Percentiles rank a stretch among this genome's conserved stretches.
These are phyloP conservation scores for Poicephalus gulielmi DNA, from an alignment of 2,113 vertebrate genomes.

Conservation along the genomic window DNA sequence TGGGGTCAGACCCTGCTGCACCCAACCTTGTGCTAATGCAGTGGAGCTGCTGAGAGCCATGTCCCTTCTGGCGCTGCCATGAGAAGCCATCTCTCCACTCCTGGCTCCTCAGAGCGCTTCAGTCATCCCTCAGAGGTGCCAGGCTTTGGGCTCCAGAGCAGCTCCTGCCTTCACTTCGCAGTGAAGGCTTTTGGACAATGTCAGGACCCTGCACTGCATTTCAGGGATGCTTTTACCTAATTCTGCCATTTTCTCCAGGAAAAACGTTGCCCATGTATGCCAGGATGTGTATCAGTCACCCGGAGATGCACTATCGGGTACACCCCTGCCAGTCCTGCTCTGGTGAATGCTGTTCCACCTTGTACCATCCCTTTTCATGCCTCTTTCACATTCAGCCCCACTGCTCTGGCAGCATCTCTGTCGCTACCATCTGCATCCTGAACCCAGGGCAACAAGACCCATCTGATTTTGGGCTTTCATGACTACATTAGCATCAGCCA, in stretches of 20 bases:
- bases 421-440: fast-evolving
- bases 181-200: too few relatives aligned
- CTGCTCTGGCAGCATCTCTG: background rate
- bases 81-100: background rate
- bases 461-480: background rate
- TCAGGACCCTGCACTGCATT: background rate
- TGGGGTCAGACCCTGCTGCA: background rate
- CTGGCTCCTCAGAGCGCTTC: background rate
- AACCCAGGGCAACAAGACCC: background rate
- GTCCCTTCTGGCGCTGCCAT: background rate
- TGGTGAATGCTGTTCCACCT: fast-evolving
- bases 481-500: fast-evolving
- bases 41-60: background rate
- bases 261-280: background rate
- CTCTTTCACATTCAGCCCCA: background rate
- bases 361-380: background rate
- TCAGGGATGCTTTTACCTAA: background rate
- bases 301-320: fast-evolving
- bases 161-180: background rate
- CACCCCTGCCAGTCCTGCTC: background rate
- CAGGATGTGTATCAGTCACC: background rate
- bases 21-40: fast-evolving
- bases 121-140: fast-evolving
- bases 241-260: background rate
- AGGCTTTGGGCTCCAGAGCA: background rate